Base-by-base conservation (phyloP, 1,140 invertebrate species). In the Leptinotarsa texana region DNA sequence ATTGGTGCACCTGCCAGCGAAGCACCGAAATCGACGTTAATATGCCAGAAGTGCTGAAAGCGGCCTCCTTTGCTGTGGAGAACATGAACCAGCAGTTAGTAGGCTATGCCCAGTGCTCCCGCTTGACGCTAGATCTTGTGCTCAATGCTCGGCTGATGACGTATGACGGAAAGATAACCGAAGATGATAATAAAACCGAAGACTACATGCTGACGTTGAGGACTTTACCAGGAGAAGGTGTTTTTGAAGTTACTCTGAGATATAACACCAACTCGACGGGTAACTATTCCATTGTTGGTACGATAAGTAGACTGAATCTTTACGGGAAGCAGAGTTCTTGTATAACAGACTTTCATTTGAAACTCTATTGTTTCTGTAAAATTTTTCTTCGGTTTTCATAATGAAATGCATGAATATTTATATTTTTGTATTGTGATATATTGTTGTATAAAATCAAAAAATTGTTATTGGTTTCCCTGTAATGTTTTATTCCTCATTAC, bases 1-100 rank as follows among this genome's bases (percentile, higher is more conserved):
- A 95, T 80, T 96, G 93, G 91, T 97, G 95, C 82, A 93, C 93
- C 17, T 97, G 95, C 80, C 90, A 93, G 75, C 87, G 88, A 72
- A 89, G 87, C 13, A 82, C 84, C 57, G 88, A 89, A 75, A 79
- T 91, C 15, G 79, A 87, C 0, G 83, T 85, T 0, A 86, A 89
- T 13, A 86, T 90, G 79, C 80, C 80, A 0, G 80, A 86, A 11
- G 88, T 88, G 13, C 70, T 80, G 13, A 61, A 80, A 67, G 89
- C 88, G 2, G 89, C 89, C 0, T 80, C 85, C 0, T 88, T 89
- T 77, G 79, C 93, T 4, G 85, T 94, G 0, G 79, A 85, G 1
- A 84, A 92, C 74, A 86, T 95, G 1, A 95, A 95, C 81, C 63
- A 80, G 5, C 83, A 92, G 77, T 76, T 95, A 2, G 81, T 82